Base-by-base conservation (phyloP, 2,888 invertebrate species). In the Heliothis peltigera region DNA sequence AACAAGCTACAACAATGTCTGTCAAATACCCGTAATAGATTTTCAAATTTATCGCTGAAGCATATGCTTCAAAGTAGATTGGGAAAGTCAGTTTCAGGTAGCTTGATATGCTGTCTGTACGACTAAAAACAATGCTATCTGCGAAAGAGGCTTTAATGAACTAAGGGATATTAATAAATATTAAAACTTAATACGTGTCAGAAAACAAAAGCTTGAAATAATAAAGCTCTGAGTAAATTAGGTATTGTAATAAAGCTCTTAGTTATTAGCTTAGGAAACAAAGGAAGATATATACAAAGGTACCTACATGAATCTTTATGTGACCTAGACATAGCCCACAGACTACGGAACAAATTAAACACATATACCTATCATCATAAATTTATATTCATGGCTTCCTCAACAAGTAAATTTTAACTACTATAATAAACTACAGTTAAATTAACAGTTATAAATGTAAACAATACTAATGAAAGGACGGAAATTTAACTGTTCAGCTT, bases 321-420 rank as follows among this genome's bases (percentile, higher is more conserved):
- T 51, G 54, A 74, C 58, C 64, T 73, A 61, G 60, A 52, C 42
- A 44, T 64, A 61, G 5, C 49, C 46, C n/a, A 17, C 17, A 44
- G 59, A 35, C 35, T 44, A 43, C 43, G 51, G 54, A 78, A 75
- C 63, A 48, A 63, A 74, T 64, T 57, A 65, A 49, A 18, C 46
- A 46, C 60, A 65, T 65, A 65, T 57, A 73, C 12, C n/a, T 32
- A 43, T 48, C 48, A 51, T 39, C 59, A 62, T 78, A 52, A 56
- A 59, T 74, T 2, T 59, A 64, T 64, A 75, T 78, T 74, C 55
- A 66, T 74, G 7, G 21, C 44, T 65, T 65, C 48, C 59, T 64
- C 7, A 58, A 56, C 64, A 58, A 65, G 69, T 48, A 58, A 48
- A 52, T 55, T 42, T 46, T 64, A 22, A 60, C 56, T 56, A 67